phyloP scores from a whole-genome alignment of 2,797 vertebrate species.

The Hypotaenidia okinawae region DNA sequence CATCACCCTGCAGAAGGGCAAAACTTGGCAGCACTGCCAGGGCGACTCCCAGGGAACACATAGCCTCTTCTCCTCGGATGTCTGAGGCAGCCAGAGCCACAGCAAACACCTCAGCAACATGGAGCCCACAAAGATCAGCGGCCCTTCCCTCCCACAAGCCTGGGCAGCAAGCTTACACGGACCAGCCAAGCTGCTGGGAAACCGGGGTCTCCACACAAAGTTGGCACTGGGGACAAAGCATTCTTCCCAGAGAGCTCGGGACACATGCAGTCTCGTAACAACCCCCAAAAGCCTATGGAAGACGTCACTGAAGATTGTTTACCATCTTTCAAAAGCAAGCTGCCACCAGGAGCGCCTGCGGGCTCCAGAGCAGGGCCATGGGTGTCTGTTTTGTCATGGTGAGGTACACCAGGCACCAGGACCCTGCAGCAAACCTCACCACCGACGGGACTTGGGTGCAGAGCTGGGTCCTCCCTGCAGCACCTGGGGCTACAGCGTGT shows the following conservation, averaged over 20 bases:
- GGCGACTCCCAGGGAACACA: not conserved
- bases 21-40: slow-evolving; percentile 6
- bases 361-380: not conserved
- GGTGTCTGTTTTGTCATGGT: not conserved
- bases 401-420: not conserved
- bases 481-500: accelerated
- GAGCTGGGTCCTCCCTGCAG: not conserved
- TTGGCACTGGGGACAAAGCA: not conserved
- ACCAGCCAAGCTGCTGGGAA: not conserved
- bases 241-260: not conserved
- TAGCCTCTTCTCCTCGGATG: not conserved
- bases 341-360: not conserved
- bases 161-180: not conserved
- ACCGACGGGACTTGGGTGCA: not conserved
- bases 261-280: accelerated
- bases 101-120: not conserved
- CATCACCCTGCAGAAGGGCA: not conserved
- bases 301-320: not conserved
- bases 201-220: not conserved
- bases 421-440: not conserved
- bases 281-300: not conserved
- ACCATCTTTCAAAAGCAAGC: not conserved
- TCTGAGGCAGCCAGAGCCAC: not conserved
- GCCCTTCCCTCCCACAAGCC: not conserved
- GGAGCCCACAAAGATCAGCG: not conserved